phyloP scores from a whole-genome alignment of 1,140 invertebrate species.

The Maniola jurtina region DNA sequence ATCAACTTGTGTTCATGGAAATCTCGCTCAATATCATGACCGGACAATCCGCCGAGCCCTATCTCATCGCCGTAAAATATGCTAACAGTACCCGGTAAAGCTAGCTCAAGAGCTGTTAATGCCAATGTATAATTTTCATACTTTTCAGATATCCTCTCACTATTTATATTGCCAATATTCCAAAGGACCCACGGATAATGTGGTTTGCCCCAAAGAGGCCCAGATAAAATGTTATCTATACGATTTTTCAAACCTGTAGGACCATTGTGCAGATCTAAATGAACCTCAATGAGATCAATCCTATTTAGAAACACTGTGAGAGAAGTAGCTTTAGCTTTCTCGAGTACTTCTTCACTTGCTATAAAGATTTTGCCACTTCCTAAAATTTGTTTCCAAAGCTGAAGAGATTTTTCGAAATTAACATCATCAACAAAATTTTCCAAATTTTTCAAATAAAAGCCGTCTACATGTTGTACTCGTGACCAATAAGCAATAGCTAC shows the following conservation, averaged over 20 bases:
- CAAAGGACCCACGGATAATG: slow-evolving; percentile 88
- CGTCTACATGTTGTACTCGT: slow-evolving; percentile 83
- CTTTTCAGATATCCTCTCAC: slow-evolving; percentile 79
- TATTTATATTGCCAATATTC: slow-evolving; percentile 83
- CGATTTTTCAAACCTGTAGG: slow-evolving; percentile 79
- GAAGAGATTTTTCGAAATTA: slow-evolving; percentile 76
- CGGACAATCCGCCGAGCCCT: slow-evolving; percentile 78
- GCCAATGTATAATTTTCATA: slow-evolving; percentile 82
- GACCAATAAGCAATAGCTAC: slow-evolving; percentile 83
- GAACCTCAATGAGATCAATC: slow-evolving; percentile 86
- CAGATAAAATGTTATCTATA: slow-evolving; percentile 79
- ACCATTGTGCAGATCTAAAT: slow-evolving; percentile 81
- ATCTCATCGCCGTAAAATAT: slow-evolving; percentile 91
- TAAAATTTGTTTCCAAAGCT: slow-evolving; percentile 83
- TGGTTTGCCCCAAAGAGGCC: slow-evolving; percentile 80
- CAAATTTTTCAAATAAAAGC: slow-evolving; percentile 89
- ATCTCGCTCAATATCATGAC: slow-evolving; percentile 77
- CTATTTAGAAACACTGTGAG: slow-evolving; percentile 80
- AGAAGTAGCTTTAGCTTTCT: slow-evolving; percentile 59
- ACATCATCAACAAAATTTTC: slow-evolving; percentile 75
- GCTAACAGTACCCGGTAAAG: slow-evolving; percentile 88
- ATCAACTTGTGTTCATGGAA: slow-evolving; percentile 81
- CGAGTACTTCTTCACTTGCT: slow-evolving; percentile 81
- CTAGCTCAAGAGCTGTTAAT: slow-evolving; percentile 83
- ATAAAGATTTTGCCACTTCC: slow-evolving; percentile 83